Evolutionary conservation across 2,888 invertebrate genomes (phyloP).

Genomic region (Agrotis segetum): DNA sequence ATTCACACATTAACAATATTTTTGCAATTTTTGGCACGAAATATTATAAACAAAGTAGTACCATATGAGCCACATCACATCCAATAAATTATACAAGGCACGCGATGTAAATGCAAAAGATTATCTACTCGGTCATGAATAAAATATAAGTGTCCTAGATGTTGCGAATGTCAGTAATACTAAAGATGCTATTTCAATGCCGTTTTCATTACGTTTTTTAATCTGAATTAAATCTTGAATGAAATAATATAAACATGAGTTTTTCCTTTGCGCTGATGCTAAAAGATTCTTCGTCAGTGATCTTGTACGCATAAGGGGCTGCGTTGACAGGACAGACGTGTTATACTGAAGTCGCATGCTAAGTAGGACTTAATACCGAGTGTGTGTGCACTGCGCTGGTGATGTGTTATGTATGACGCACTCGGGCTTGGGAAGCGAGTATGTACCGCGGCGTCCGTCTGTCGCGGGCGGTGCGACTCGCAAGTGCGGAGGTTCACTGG

Average conservation of each 20-base stretch:
- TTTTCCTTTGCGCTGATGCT: constrained; percentile 15
- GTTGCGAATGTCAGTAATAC: constrained; percentile 42
- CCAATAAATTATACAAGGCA: constrained; percentile 29
- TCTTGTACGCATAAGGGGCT: constrained; percentile 57
- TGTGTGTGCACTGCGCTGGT: constrained; percentile 72
- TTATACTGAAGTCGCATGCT: constrained; percentile 78
- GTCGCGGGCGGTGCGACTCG: constrained; percentile 73
- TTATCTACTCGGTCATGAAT: constrained; percentile 40
- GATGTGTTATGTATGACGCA: constrained; percentile 81
- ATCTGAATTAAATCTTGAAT: constrained; percentile 31
- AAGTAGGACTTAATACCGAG: constrained; percentile 78
- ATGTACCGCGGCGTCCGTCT: constrained; percentile 78
- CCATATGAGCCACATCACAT: constrained; percentile 18
- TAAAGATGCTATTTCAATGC: constrained; percentile 47
- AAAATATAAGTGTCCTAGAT: constrained; percentile 44
- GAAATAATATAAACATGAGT: background rate
- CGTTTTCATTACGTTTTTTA: constrained; percentile 18
- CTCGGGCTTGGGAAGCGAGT: constrained; percentile 78
- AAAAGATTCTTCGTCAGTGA: constrained; percentile 26
- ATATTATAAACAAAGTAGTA: constrained; percentile 8
- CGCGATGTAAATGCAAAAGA: constrained; percentile 37
- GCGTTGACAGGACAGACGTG: constrained; percentile 69
- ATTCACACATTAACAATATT: background rate
- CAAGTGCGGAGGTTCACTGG: constrained; percentile 71
- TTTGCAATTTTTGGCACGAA: background rate